phyloP scores from a whole-genome alignment of 2,797 vertebrate genomes.

The Bradypodion pumilum region DNA sequence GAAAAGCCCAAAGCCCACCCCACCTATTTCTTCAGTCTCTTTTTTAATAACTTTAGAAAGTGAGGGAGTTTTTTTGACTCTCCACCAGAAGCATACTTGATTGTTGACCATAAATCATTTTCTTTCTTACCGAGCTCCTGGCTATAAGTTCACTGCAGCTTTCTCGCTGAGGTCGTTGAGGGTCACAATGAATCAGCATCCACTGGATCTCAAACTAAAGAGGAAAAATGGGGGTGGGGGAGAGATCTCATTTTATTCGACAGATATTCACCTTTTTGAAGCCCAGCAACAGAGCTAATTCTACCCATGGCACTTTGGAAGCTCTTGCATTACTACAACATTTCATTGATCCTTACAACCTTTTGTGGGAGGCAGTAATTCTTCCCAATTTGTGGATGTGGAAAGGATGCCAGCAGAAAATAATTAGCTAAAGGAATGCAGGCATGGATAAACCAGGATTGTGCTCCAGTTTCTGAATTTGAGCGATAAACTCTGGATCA shows the following conservation, averaged over 20 bases:
- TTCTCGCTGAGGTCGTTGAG: conserved; percentile 77
- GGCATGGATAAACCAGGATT: not conserved
- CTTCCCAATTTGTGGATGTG: not conserved
- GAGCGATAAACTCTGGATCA: not conserved
- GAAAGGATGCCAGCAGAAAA: not conserved
- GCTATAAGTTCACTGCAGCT: conserved; percentile 79
- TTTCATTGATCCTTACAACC: not conserved
- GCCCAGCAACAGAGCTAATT: not conserved
- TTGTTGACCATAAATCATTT: not conserved
- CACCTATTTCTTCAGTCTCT: not conserved
- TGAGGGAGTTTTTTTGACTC: not conserved
- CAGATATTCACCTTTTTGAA: not conserved
- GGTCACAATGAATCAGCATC: conserved; percentile 89
- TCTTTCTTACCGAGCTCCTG: conserved; percentile 76
- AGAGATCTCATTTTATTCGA: not conserved
- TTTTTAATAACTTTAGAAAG: not conserved
- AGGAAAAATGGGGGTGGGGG: conserved; percentile 5
- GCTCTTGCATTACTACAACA: not conserved
- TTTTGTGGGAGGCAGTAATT: not conserved
- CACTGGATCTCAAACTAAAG: conserved; percentile 88
- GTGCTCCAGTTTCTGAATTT: not conserved
- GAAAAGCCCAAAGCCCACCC: not conserved
- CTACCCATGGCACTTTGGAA: fast-evolving
- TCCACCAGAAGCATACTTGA: not conserved
- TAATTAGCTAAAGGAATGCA: not conserved